Conservation (phyloP, 2,113 vertebrate species). For the Halichoerus grypus region DNA sequence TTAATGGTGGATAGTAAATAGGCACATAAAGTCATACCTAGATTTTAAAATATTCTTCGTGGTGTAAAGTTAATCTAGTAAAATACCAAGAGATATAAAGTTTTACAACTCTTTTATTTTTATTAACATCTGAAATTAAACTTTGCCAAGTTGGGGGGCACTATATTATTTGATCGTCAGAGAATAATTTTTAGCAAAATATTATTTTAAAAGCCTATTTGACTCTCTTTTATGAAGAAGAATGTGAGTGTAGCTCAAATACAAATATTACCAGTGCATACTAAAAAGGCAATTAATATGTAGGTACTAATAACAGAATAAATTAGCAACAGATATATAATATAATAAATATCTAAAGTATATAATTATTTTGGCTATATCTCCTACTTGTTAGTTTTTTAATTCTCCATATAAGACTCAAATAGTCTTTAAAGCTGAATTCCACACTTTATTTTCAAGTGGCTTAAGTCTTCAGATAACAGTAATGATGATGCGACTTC, state of each 20-base stretch:
- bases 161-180: background rate
- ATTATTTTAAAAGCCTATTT: background rate
- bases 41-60: background rate
- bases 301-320: background rate
- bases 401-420: background rate
- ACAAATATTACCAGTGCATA: background rate
- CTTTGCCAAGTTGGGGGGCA: rapidly evolving
- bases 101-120: background rate
- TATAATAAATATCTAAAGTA: background rate
- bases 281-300: background rate
- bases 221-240: background rate
- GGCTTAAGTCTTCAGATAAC: background rate
- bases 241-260: background rate
- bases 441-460: conserved; percentile 25
- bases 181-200: background rate
- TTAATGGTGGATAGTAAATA: background rate
- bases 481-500: background rate
- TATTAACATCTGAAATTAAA: background rate
- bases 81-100: background rate
- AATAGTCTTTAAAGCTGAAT: background rate
- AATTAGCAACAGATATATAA: background rate
- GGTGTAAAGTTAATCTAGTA: background rate
- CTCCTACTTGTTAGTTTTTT: background rate
- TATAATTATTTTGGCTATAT: background rate
- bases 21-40: background rate